These are phyloP conservation scores for Linhomoeus sp. DNA, from an alignment of 2,888 invertebrate species.

Conservation along the genomic window DNA sequence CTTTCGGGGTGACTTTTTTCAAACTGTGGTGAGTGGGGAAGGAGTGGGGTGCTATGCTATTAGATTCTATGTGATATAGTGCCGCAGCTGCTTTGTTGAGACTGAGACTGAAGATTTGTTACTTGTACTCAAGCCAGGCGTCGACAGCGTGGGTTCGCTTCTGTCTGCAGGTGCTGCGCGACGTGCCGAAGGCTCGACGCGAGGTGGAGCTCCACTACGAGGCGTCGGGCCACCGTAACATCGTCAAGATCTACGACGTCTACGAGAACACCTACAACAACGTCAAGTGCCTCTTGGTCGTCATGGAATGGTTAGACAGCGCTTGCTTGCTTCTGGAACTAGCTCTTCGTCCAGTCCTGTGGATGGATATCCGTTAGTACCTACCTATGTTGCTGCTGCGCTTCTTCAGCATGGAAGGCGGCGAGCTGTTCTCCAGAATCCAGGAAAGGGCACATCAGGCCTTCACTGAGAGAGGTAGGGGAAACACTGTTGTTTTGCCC, in stretches of 20 bases:
- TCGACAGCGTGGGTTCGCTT: no score
- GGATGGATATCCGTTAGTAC: no score
- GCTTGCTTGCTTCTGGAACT: no score
- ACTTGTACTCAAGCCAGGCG: no score
- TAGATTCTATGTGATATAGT: no score
- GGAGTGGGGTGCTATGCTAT: no score
- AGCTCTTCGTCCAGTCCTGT: no score
- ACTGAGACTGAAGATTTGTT: no score
- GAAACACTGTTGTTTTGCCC: background rate
- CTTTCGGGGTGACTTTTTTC: no score
- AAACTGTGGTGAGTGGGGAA: no score
- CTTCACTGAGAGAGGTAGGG: conserved; percentile 68
- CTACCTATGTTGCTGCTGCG: no score
- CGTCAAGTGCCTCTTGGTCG: conserved; percentile 71
- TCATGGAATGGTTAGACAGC: conserved; percentile 77
- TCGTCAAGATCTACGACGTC: conserved; percentile 76
- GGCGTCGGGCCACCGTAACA: conserved; percentile 69
- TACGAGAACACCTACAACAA: conserved; percentile 89
- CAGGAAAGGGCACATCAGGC: conserved; percentile 82
- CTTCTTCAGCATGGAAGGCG: conserved; percentile 68
- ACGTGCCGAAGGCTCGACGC: conserved; percentile 70
- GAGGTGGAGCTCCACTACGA: conserved; percentile 91
- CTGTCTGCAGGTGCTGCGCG: conserved; percentile 59
- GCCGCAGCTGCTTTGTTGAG: no score
- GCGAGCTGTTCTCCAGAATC: conserved; percentile 86